Conservation (phyloP, 2,113 vertebrate species). For the Hyperoodon ampullatus region DNA sequence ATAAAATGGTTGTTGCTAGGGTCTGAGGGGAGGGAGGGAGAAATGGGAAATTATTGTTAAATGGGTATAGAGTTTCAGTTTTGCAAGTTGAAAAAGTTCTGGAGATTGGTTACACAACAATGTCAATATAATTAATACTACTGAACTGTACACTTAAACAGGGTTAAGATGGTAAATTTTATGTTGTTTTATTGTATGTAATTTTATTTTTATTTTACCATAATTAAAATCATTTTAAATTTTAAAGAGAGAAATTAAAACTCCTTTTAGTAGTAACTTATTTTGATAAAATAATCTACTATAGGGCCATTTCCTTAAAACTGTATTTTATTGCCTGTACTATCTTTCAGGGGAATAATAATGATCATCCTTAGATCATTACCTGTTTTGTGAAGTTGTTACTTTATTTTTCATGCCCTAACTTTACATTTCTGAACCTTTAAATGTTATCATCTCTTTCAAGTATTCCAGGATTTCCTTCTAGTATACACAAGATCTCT, state of each 20-base stretch:
- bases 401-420: conserved; percentile 1
- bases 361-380: not conserved
- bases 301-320: not conserved
- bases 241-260: not conserved
- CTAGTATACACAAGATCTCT: not conserved
- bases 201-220: not conserved
- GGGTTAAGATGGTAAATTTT: not conserved
- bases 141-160: not conserved
- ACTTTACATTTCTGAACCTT: not conserved
- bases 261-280: not conserved
- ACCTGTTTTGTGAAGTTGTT: not conserved
- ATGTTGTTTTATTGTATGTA: not conserved
- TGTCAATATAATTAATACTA: not conserved
- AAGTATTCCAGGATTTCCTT: not conserved
- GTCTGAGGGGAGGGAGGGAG: not conserved
- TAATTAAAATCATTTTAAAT: not conserved
- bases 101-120: not conserved
- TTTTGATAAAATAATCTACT: not conserved
- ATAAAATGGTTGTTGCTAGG: not conserved
- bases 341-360: not conserved
- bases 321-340: not conserved
- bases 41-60: not conserved
- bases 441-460: not conserved
- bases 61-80: not conserved
- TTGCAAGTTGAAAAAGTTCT: conserved; percentile 30